Conservation (phyloP, 2,113 vertebrate genomes). For the Podilymbus podiceps region DNA sequence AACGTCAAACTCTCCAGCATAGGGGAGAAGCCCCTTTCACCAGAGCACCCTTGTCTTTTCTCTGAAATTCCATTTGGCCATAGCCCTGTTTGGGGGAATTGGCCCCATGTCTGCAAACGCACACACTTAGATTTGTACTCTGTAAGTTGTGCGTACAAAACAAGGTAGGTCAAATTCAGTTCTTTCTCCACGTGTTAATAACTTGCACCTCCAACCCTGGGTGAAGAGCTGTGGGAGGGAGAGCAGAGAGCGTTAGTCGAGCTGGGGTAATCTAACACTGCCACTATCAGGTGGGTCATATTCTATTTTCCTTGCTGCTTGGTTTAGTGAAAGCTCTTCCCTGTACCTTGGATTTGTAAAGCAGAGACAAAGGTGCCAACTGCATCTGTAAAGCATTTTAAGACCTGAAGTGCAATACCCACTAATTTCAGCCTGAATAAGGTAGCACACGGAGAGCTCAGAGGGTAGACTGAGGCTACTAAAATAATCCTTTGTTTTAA, state of each 20-base stretch:
- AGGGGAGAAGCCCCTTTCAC: background rate
- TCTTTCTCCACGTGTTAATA: background rate
- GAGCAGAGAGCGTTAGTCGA: background rate
- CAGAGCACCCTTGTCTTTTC: background rate
- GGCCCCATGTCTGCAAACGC: background rate
- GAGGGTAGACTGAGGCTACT: background rate
- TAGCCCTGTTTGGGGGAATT: background rate
- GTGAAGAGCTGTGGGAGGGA: background rate
- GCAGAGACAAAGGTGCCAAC: background rate
- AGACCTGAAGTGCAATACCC: background rate
- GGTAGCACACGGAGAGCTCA: background rate
- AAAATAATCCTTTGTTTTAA: background rate
- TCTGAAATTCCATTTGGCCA: background rate
- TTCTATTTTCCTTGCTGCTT: background rate
- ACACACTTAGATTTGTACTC: background rate
- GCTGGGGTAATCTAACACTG: background rate
- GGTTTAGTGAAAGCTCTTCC: background rate
- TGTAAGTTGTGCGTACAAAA: background rate
- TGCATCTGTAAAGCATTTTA: background rate
- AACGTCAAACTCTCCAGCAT: background rate
- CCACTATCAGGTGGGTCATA: background rate
- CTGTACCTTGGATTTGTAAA: background rate
- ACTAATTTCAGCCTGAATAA: background rate
- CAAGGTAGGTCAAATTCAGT: background rate
- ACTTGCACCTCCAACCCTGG: background rate